Evolutionary conservation across 23 tunicate genomes (phyloP).

Genomic region (Halocynthia aurantium): DNA sequence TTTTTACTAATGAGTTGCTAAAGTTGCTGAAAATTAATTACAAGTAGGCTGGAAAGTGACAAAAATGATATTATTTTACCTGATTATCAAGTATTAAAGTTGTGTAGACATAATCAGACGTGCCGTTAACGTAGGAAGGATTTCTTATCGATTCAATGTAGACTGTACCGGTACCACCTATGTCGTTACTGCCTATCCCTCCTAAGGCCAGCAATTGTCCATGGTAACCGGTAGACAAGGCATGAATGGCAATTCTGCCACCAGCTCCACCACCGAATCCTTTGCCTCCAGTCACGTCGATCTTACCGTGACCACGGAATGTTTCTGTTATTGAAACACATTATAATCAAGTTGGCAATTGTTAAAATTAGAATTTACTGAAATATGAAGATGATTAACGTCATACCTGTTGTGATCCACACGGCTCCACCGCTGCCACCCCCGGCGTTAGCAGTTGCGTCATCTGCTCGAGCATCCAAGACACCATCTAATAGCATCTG

Average conservation of each 20-base stretch:
- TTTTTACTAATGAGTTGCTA: too few species aligned
- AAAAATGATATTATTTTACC: background rate
- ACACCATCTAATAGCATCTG: slow-evolving; percentile 11
- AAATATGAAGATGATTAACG: too few species aligned
- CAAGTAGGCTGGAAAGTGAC: too few species aligned
- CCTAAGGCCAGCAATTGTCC: slow-evolving; percentile 9
- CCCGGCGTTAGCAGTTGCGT: slow-evolving; percentile 17
- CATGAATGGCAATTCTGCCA: slow-evolving; percentile 33
- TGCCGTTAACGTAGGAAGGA: background rate
- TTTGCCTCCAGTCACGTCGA: slow-evolving; percentile 27
- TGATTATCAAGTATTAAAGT: slow-evolving; percentile 24
- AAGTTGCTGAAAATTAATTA: too few species aligned
- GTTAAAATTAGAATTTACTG: too few species aligned
- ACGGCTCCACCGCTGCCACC: slow-evolving; percentile 33
- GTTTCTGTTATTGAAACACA: background rate
- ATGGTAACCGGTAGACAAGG: background rate
- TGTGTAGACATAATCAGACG: slow-evolving; percentile 18
- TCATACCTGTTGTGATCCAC: slow-evolving; percentile 14
- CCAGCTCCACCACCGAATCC: slow-evolving; percentile 32
- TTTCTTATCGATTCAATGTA: slow-evolving; percentile 17
- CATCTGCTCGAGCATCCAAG: slow-evolving; percentile 24
- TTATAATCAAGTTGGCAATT: too few species aligned
- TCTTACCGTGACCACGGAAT: slow-evolving; percentile 23
- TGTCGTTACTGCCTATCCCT: slow-evolving; percentile 1
- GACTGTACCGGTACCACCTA: slow-evolving; percentile 25